Evolutionary conservation across 2,888 invertebrate species (phyloP), one percentile per base, ranked within the genome.

Genomic region (Pammene aurita): DNA sequence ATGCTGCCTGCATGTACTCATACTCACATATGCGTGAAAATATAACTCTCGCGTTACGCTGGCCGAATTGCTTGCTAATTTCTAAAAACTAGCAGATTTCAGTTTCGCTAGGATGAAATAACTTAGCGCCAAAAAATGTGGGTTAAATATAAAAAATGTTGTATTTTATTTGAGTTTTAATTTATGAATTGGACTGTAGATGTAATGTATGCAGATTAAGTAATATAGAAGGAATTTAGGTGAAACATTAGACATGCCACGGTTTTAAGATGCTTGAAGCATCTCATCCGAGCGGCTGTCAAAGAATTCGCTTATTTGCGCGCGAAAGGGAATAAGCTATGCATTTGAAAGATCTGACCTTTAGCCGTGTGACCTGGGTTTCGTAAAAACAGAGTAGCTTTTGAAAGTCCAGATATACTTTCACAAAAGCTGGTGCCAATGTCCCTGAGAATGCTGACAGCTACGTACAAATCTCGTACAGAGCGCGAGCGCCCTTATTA

Each of bases 51-150:
- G 42, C 68, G 54, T 60, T 64, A 69, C 64, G 68, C 68, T 54
- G 26, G 10, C 68, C 41, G 44, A 52, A 58, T 58, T 52, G 63
- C 44, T 35, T 18, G 63, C 62, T 34, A 58, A 64, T 68, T 68
- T 68, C 64, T 64, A 69, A 52, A 69, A 57, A 50, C 42, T 42
- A 35, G 50, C 48, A n/a, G 35, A 60, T 58, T 69, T 64, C 64
- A 69, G 58, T 69, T 60, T 64, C 52, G 57, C 35, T 38, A 56
- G n/a, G 5, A 56, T 67, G 56, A n/a, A 67, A 56, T 62, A 42
- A 50, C 61, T 62, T 9, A n/a, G 62, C 48, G 26, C 50, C 18
- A 38, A 18, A 46, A 48, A 44, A 48, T 48, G 48, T 16, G 2
- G 2, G 7, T 48, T 48, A 48, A 48, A 16, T 13, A 11, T 13